Percentiles rank a stretch among this genome's conserved stretches.
Conservation (phyloP, 2,113 vertebrate genomes). For the Oreochromis tanganicae region DNA sequence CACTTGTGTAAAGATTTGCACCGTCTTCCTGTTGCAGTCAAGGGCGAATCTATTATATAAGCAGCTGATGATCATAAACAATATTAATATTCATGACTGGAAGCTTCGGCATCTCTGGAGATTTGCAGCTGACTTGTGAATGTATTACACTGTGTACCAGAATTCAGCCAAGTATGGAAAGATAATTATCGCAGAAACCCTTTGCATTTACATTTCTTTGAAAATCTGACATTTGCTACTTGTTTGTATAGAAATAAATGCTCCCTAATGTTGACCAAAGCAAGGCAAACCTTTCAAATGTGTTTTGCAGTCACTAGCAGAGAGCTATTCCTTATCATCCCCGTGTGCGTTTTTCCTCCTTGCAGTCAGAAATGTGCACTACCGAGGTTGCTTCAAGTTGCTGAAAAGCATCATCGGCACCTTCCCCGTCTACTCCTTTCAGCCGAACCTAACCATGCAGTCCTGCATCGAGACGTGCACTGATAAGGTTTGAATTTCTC, state of each 20-base stretch:
- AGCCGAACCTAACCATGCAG: conserved; percentile 82
- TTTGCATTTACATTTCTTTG: not conserved
- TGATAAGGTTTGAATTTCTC: conserved; percentile 81
- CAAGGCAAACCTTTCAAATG: not conserved
- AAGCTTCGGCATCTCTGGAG: conserved; percentile 6
- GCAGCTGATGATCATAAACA: conserved; percentile 4
- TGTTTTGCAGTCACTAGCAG: not conserved
- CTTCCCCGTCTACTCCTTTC: conserved; percentile 76
- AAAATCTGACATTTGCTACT: not conserved
- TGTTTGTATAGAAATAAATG: not conserved
- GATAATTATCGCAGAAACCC: not conserved
- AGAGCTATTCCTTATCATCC: not conserved
- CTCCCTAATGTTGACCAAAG: not conserved
- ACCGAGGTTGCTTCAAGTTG: conserved; percentile 85
- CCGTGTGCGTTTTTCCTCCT: not conserved
- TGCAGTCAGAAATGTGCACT: conserved; percentile 83
- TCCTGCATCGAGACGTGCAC: conserved; percentile 90
- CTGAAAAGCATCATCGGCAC: conserved; percentile 74
- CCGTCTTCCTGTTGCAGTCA: not conserved
- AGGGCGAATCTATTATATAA: conserved; percentile 1
- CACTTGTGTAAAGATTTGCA: not conserved
- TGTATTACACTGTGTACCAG: not conserved
- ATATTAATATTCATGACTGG: conserved; percentile 36
- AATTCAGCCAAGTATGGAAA: not conserved
- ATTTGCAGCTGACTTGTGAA: conserved; percentile 16